Conservation (phyloP, 2,888 invertebrate genomes). For the Cheilosia urbana region DNA sequence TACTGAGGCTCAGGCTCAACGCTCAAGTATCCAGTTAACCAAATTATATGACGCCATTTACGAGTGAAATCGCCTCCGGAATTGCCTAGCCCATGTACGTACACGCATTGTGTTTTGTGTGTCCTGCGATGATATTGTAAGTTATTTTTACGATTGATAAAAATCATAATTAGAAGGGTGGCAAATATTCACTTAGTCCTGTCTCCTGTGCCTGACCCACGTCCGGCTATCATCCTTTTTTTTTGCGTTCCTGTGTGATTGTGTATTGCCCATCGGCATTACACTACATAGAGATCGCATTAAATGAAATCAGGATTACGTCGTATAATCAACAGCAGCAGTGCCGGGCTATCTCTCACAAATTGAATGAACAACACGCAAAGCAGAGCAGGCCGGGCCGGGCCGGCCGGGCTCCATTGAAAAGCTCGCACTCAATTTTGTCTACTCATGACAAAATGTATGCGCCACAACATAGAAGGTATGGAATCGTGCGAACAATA, state of each 20-base stretch:
- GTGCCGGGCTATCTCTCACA: slow-evolving; percentile 51
- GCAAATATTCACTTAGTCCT: slow-evolving; percentile 65
- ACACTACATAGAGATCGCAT: slow-evolving; percentile 68
- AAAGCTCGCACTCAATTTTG: slow-evolving; percentile 35
- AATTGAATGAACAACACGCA: slow-evolving; percentile 72
- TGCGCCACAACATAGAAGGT: background rate
- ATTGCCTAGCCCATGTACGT: slow-evolving; percentile 9
- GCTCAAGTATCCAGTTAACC: slow-evolving; percentile 38
- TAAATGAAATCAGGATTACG: slow-evolving; percentile 72
- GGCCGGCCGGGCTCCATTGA: background rate
- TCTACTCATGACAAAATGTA: slow-evolving; percentile 50
- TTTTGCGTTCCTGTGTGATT: background rate
- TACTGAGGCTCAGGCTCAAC: background rate
- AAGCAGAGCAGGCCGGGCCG: slow-evolving; percentile 12
- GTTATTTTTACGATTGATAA: slow-evolving; percentile 72
- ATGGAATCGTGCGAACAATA: slow-evolving; percentile 58
- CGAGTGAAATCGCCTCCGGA: slow-evolving; percentile 30
- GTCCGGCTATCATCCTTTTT: slow-evolving; percentile 30
- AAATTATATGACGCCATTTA: slow-evolving; percentile 44
- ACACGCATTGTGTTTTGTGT: slow-evolving; percentile 15
- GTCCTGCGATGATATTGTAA: slow-evolving; percentile 40
- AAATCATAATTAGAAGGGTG: slow-evolving; percentile 73
- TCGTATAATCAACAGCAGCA: slow-evolving; percentile 69
- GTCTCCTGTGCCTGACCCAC: slow-evolving; percentile 16
- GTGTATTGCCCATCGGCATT: slow-evolving; percentile 22